These are phyloP conservation scores for Psittacula derbiana DNA, from an alignment of 2,797 vertebrate genomes.

Conservation along the genomic window DNA sequence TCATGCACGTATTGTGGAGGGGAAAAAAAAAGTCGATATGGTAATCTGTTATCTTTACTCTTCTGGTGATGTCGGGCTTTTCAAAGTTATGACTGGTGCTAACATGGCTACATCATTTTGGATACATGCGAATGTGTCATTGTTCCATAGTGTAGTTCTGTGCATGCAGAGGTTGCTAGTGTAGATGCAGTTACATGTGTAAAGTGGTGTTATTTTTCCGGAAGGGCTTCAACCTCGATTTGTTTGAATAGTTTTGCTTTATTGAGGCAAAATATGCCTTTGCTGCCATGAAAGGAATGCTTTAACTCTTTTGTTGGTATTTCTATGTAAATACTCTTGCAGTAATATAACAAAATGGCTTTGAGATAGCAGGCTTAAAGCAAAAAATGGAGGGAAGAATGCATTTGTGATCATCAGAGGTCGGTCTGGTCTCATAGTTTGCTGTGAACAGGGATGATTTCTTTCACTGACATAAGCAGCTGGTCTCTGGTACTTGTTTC, in stretches of 20 bases:
- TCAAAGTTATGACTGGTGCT: not conserved
- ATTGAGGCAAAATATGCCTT: not conserved
- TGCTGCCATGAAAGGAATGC: not conserved
- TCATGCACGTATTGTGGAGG: not conserved
- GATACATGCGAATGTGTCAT: not conserved
- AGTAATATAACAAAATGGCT: not conserved
- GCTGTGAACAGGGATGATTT: not conserved
- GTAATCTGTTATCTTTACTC: not conserved
- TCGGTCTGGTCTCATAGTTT: not conserved
- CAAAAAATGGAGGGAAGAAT: not conserved
- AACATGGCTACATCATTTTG: not conserved
- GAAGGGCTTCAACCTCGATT: not conserved
- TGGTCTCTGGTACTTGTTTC: not conserved
- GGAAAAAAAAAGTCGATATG: not conserved
- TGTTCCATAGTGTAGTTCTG: not conserved
- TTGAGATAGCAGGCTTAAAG: not conserved
- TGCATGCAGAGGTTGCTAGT: not conserved
- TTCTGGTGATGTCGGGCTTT: not conserved
- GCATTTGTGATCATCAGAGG: not conserved
- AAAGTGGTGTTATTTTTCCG: not conserved
- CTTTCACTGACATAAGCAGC: not conserved
- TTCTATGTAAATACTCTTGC: not conserved
- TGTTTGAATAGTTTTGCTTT: not conserved
- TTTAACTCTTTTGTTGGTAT: not conserved
- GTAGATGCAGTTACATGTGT: rapidly evolving